Evolutionary conservation across 2,888 invertebrate genomes (phyloP).

Genomic region (Tuta absoluta): DNA sequence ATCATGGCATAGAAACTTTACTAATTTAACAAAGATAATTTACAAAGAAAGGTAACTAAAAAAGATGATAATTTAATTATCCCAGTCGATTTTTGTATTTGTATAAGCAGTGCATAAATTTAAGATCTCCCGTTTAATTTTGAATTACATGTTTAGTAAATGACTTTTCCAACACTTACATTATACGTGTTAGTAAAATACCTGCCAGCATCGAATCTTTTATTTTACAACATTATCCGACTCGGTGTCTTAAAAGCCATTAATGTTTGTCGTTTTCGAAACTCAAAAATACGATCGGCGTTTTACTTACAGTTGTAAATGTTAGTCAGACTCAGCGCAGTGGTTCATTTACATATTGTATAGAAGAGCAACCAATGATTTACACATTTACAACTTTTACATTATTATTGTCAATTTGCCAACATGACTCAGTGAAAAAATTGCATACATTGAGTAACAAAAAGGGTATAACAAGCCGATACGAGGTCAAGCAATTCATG

Average conservation of each 20-base stretch:
- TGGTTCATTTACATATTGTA: background rate
- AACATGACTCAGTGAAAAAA: background rate
- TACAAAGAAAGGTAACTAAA: too few relatives aligned
- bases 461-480: too few relatives aligned
- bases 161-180: background rate
- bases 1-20: too few relatives aligned
- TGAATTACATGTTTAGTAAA: too few relatives aligned
- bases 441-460: too few relatives aligned
- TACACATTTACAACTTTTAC: background rate
- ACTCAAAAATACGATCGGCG: background rate
- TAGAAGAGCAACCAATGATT: background rate
- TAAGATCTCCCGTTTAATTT: too few relatives aligned
- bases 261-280: conserved; percentile 58
- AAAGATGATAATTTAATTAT: too few relatives aligned
- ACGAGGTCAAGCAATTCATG: too few relatives aligned
- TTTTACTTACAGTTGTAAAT: conserved; percentile 22
- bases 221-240: conserved; percentile 71
- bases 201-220: conserved; percentile 44
- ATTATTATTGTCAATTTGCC: background rate
- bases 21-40: too few relatives aligned
- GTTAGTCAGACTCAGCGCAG: conserved; percentile 2
- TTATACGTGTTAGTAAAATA: background rate
- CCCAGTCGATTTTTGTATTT: too few relatives aligned
- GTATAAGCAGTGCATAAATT: too few relatives aligned
- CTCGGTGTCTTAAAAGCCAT: conserved; percentile 62